These are phyloP conservation scores for Natator depressus DNA, from an alignment of 2,113 vertebrate species.

Conservation along the genomic window DNA sequence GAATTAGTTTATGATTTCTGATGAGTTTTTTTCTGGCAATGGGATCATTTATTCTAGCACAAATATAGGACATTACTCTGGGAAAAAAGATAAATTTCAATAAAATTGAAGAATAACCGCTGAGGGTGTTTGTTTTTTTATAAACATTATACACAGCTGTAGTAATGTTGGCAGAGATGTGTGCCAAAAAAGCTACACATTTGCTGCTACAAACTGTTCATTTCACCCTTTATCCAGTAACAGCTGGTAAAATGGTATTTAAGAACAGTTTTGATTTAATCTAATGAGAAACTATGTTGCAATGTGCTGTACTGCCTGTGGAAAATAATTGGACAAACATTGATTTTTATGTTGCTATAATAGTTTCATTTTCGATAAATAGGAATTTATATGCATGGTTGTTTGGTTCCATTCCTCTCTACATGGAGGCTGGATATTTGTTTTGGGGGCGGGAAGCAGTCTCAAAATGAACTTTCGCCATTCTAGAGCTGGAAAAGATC, in stretches of 20 bases:
- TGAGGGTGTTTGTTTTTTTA: slow-evolving; percentile 68
- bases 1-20: background rate
- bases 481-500: background rate
- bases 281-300: slow-evolving; percentile 80
- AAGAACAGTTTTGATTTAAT: slow-evolving; percentile 82
- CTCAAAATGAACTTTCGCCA: slow-evolving; percentile 6
- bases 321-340: slow-evolving; percentile 85
- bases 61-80: slow-evolving; percentile 35
- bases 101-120: slow-evolving; percentile 67
- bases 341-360: slow-evolving; percentile 84
- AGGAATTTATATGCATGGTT: slow-evolving; percentile 80
- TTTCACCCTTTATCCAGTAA: slow-evolving; percentile 76
- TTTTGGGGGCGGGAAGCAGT: background rate
- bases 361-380: slow-evolving; percentile 80
- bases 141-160: slow-evolving; percentile 70
- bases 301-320: slow-evolving; percentile 70
- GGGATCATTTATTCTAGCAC: background rate
- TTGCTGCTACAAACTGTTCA: slow-evolving; percentile 71
- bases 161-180: slow-evolving; percentile 69
- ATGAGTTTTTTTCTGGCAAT: slow-evolving; percentile 27
- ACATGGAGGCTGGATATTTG: slow-evolving; percentile 32
- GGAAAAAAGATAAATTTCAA: slow-evolving; percentile 31
- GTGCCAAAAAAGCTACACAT: slow-evolving; percentile 67
- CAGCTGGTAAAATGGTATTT: slow-evolving; percentile 86
- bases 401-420: slow-evolving; percentile 65